phyloP scores from a whole-genome alignment of 2,888 invertebrate genomes.

The Tenthredo distinguenda region DNA sequence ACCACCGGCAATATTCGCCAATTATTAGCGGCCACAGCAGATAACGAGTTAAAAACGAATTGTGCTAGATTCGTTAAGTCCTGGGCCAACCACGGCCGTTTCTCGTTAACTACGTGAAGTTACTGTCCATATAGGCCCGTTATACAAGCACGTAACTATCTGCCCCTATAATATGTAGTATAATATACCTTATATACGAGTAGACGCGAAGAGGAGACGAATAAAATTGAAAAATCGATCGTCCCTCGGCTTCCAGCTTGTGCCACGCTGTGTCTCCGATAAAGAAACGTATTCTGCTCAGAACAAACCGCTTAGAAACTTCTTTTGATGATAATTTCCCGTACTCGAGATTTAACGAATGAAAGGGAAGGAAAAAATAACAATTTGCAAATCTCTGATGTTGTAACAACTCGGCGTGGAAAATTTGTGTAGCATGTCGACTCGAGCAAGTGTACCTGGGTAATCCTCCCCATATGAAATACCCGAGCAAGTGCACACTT shows the following conservation, averaged over 20 bases:
- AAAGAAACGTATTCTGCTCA: not conserved
- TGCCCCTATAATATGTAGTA: not conserved
- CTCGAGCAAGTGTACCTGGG: not conserved
- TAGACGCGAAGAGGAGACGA: not conserved
- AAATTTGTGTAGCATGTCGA: not conserved
- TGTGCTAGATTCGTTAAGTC: constrained; percentile 54
- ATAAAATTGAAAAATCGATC: constrained; percentile 21
- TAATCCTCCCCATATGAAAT: constrained; percentile 31
- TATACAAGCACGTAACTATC: constrained; percentile 11
- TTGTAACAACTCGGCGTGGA: not conserved
- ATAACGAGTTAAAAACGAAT: constrained; percentile 64
- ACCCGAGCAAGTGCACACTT: constrained; percentile 9
- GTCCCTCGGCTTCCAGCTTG: not conserved
- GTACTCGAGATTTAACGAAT: not conserved
- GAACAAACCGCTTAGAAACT: not conserved
- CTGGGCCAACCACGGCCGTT: constrained; percentile 32
- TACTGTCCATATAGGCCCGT: constrained; percentile 15
- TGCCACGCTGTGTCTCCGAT: not conserved
- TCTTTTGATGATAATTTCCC: not conserved
- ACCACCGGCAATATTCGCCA: constrained; percentile 58
- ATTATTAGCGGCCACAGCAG: constrained; percentile 61
- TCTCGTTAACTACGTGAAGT: constrained; percentile 17
- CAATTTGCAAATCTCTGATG: not conserved
- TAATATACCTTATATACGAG: not conserved
- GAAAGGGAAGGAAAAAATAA: not conserved